Conservation (phyloP, 2,113 vertebrate species). For the Mus spicilegus region DNA sequence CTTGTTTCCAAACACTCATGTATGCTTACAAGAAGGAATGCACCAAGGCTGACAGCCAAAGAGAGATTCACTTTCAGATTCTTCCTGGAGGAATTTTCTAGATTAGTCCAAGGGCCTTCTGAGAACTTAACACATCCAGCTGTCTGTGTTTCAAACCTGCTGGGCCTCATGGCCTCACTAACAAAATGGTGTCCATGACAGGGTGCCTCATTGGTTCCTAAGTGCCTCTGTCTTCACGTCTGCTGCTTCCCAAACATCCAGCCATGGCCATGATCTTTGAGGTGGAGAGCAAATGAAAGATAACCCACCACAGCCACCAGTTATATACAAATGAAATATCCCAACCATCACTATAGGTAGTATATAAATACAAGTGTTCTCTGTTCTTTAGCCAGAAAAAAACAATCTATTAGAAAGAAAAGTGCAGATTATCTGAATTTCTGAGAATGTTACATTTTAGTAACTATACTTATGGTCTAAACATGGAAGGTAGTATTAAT, state of each 20-base stretch:
- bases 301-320: neutral
- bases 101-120: neutral
- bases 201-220: neutral
- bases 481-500: neutral
- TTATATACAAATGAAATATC: conserved; percentile 36
- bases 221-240: conserved; percentile 7
- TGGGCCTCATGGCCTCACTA: neutral
- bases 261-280: neutral
- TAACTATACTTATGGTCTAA: conserved; percentile 9
- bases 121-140: neutral
- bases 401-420: neutral
- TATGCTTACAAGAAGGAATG: conserved; percentile 11
- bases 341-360: neutral
- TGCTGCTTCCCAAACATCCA: conserved; percentile 18
- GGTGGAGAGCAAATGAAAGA: conserved; percentile 27
- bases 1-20: conserved; percentile 28
- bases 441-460: conserved; percentile 8
- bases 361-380: conserved; percentile 32
- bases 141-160: neutral
- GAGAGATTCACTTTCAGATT: neutral
- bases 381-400: neutral
- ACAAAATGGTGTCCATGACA: neutral
- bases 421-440: neutral
- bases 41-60: neutral
- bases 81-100: neutral